phyloP scores from a whole-genome alignment of 1,140 invertebrate species.

The Tetramorium simillimum region DNA sequence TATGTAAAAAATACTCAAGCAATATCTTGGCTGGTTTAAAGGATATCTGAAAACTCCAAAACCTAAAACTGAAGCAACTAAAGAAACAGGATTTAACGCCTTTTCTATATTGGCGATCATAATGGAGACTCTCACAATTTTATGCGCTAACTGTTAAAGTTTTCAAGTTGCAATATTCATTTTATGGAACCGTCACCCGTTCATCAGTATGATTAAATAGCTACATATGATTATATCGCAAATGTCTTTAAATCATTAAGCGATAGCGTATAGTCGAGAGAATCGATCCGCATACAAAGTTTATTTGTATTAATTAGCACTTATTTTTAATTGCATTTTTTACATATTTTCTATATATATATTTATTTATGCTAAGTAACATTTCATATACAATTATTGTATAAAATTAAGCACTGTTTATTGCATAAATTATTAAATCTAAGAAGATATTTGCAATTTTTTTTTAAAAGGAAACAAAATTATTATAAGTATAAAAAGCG shows the following conservation, averaged over 20 bases:
- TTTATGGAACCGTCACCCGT: background rate
- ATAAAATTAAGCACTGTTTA: background rate
- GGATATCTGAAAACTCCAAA: background rate
- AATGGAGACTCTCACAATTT: background rate
- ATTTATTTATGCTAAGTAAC: background rate
- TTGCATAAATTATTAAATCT: background rate
- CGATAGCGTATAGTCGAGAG: background rate
- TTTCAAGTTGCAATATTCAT: background rate
- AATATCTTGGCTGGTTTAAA: background rate
- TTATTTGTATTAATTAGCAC: background rate
- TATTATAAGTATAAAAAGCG: no score
- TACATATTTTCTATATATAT: no score
- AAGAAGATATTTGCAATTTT: background rate
- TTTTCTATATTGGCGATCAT: background rate
- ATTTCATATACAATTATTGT: background rate
- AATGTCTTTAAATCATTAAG: background rate
- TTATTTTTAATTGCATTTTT: background rate
- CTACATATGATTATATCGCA: background rate
- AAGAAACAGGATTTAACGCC: background rate
- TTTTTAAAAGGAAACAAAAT: no score
- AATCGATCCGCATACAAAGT: background rate
- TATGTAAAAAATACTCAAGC: background rate
- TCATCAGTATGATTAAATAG: background rate
- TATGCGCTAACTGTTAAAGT: background rate
- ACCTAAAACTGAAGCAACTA: background rate